Base-by-base conservation (phyloP, 2,888 invertebrate genomes). In the Lagria hirta region DNA sequence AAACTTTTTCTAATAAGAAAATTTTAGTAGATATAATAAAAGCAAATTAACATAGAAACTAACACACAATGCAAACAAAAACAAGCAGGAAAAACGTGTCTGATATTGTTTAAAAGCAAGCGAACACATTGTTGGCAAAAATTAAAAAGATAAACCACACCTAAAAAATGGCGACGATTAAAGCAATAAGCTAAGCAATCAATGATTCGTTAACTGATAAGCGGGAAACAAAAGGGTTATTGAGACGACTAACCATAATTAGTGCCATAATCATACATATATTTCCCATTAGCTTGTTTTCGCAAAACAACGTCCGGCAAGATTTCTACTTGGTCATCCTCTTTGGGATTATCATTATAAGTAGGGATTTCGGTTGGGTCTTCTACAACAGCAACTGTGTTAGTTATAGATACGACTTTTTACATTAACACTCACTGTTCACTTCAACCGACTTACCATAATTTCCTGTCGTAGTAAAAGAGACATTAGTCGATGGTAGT, bases 231-330 rank as follows among this genome's bases (percentile, higher is more conserved):
- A 41, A 44, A 22, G 20, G 24, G 30, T 41, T 48, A 28, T 35
- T 30, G 40, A 40, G 34, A 6, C 17, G 54, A 64, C 64, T 62
- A 61, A 64, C 64, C 64, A 44, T 64, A 64, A 56, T 62, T 58
- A n/a, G 57, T 34, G 10, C 43, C 50, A 45, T 62, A 64, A 51
- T 50, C 52, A 14, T 53, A 56, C 16, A 52, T 33, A 45, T 57
- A 57, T 53, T 57, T 56, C 30, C 60, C 61, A 44, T 20, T 49
- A 32, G 26, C 45, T 23, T 28, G 37, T 46, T 41, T 38, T 20
- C 43, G 37, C 21, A 42, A 10, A 29, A 38, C 42, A 20, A 53
- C 49, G 12, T 49, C 49, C 23, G 21, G 16, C 3, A 46, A 30
- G n/a, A 41, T 14, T 20, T 41, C 36, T 14, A 41, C 41, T n/a